These are phyloP conservation scores for Amphiura filiformis DNA, from an alignment of 35 echinoderm and acorn worm species.

Conservation along the genomic window DNA sequence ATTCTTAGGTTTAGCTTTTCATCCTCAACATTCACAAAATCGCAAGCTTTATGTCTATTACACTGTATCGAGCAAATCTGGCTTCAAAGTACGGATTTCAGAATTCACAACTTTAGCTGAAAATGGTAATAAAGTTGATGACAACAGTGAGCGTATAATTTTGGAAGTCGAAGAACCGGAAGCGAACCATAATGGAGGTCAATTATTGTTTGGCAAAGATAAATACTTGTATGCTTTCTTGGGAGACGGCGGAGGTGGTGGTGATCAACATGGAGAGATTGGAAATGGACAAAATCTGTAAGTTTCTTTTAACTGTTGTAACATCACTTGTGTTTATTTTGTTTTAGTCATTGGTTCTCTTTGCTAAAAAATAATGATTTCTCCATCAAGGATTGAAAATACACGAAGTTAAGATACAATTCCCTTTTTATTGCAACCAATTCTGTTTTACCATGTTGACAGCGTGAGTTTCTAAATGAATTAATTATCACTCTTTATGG, in stretches of 20 bases:
- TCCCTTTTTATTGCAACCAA: too few relatives aligned
- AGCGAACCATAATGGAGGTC: conserved; percentile 94
- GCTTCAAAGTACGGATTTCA: conserved; percentile 39
- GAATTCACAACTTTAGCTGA: conserved; percentile 49
- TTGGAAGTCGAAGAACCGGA: conserved; percentile 71
- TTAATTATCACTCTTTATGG: too few relatives aligned
- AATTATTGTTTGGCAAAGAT: conserved; percentile 78
- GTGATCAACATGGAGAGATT: conserved; percentile 75
- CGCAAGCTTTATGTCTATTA: conserved; percentile 85
- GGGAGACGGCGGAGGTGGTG: conserved; percentile 84
- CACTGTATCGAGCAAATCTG: not conserved
- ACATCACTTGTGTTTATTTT: too few relatives aligned
- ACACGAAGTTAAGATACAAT: too few relatives aligned
- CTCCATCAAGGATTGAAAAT: too few relatives aligned
- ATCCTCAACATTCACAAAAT: conserved; percentile 74
- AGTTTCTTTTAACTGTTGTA: too few relatives aligned
- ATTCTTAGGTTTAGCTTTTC: conserved; percentile 87
- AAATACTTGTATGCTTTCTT: conserved; percentile 79
- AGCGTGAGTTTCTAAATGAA: too few relatives aligned
- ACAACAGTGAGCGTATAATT: conserved; percentile 58
- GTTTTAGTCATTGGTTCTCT: too few relatives aligned
- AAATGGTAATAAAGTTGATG: conserved; percentile 68
- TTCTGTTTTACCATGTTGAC: too few relatives aligned
- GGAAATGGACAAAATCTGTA: conserved; percentile 55
- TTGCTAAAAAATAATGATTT: too few relatives aligned